phyloP scores from a whole-genome alignment of 2,113 vertebrate genomes.

The Orycteropus afer region DNA sequence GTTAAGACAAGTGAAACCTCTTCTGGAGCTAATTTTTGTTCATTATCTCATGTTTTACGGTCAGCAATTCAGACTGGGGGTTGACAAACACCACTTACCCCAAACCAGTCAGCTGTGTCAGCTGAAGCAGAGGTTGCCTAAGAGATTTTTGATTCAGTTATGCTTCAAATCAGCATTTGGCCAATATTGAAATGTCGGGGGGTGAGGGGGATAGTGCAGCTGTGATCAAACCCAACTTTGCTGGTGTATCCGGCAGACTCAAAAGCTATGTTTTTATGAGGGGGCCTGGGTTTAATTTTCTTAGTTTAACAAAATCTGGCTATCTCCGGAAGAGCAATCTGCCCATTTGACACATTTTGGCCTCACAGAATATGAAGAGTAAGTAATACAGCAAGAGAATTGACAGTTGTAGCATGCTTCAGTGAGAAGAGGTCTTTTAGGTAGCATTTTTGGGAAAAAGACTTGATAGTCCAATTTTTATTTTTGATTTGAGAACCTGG shows the following conservation, averaged over 20 bases:
- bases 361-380: conserved; percentile 55
- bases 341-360: conserved; percentile 64
- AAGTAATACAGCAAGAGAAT: conserved; percentile 46
- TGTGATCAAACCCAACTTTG: conserved; percentile 20
- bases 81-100: conserved; percentile 56
- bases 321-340: conserved; percentile 73
- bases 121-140: conserved; percentile 54
- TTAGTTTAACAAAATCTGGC: conserved; percentile 68
- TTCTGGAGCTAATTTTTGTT: conserved; percentile 67
- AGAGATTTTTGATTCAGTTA: conserved; percentile 57
- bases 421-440: background rate
- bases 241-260: background rate
- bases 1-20: conserved; percentile 40
- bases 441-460: background rate
- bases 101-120: conserved; percentile 49
- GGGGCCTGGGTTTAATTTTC: conserved; percentile 75
- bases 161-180: conserved; percentile 74
- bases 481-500: background rate
- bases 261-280: conserved; percentile 49
- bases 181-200: conserved; percentile 52
- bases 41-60: conserved; percentile 63
- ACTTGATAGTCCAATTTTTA: background rate
- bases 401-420: conserved; percentile 52
- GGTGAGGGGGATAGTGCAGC: background rate
- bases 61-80: conserved; percentile 37